Base-by-base conservation (phyloP, 2,888 invertebrate species). In the Sclerodermus sp. region DNA sequence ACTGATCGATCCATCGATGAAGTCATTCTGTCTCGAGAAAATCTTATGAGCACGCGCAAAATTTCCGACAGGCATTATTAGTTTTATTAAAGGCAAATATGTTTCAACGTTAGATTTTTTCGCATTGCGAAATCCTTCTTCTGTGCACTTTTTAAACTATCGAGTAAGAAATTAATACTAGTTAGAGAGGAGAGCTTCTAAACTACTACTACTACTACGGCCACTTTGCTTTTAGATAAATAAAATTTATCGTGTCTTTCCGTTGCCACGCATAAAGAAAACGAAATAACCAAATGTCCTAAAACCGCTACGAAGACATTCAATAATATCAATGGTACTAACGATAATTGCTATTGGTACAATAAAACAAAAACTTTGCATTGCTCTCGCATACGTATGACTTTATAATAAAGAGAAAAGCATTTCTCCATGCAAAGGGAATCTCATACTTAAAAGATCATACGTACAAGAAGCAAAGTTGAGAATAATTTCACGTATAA, bases 71-170 rank as follows among this genome's bases (percentile, higher is more conserved):
- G 13, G 4, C 3, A 12, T 34, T 45, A 51, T 58, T 51, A 62
- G 29, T 51, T 49, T 47, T 53, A 52, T 60, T 52, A 43, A 62
- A 62, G 62, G 62, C 62, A 62, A 62, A 60, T 64, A 56, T 60
- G 55, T 63, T 63, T 62, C 57, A 47, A 38, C 45, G 51, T 63
- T 55, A 50, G 42, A 58, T 47, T 59, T 51, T 46, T 45, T 16
- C 38, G 16, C 38, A 17, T 38, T 9, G 34, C 34, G 34, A 34
- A 34, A 34, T 34, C 12, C n/a, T 4, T n/a, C 10, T 34, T 8
- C 12, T 34, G 34, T 13, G 23, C 23, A 23, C 23, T 23, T 23
- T 3, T 23, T 23, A 23, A 23, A 23, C 23, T 23, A 23, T 23
- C 8, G 23, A 8, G 23, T 8, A 23, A 8, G 3, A 23, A 23